phyloP scores from a whole-genome alignment of 1,140 invertebrate species.

The Drosophila cardini region DNA sequence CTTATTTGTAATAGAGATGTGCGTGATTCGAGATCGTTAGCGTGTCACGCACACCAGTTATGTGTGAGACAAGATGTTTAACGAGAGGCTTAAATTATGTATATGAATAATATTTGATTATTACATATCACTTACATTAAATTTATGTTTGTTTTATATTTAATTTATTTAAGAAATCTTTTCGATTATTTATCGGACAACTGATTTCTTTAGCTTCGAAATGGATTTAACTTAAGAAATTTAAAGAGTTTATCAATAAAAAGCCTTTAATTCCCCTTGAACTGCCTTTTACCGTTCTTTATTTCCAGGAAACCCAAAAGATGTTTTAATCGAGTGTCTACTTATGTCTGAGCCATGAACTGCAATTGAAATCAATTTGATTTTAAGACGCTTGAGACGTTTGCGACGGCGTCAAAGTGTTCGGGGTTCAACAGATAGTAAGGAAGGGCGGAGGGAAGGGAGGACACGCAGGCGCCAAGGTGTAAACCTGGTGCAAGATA shows the following conservation, averaged over 20 bases:
- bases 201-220: too few species aligned
- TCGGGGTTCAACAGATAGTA: not conserved
- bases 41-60: not conserved
- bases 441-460: slow-evolving; percentile 3
- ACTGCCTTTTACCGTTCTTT: not conserved
- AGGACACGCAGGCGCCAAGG: slow-evolving; percentile 47
- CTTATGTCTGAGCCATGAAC: slow-evolving; percentile 14
- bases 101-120: too few species aligned
- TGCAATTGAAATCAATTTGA: slow-evolving; percentile 46
- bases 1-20: not conserved
- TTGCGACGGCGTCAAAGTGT: slow-evolving; percentile 17
- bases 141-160: not conserved
- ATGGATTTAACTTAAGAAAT: too few species aligned
- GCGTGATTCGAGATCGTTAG: slow-evolving; percentile 39
- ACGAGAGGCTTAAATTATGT: not conserved
- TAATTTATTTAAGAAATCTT: too few species aligned
- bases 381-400: slow-evolving; percentile 10
- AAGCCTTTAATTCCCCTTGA: not conserved
- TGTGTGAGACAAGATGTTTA: not conserved
- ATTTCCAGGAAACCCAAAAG: not conserved
- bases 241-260: not conserved
- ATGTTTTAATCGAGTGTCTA: not conserved
- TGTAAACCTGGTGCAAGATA: slow-evolving; percentile 58
- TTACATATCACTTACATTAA: too few species aligned
- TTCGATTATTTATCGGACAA: too few species aligned